Percentiles rank a stretch among this genome's conserved stretches.
These are phyloP conservation scores for Clarias platycephalus DNA, from an alignment of 2,797 vertebrate genomes.

Conservation along the genomic window DNA sequence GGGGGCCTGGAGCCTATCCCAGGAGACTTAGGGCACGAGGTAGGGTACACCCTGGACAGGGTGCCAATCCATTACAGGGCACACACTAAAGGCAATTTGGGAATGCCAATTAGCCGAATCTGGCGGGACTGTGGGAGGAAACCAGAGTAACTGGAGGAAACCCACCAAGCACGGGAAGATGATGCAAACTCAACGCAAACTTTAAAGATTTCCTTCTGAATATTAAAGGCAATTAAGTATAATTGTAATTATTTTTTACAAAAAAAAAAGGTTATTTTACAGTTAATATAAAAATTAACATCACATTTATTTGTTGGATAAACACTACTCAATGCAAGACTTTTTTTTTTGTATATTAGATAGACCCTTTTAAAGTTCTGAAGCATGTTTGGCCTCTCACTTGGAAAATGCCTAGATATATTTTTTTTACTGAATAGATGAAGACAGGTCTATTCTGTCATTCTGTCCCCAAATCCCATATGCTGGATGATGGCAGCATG, in stretches of 20 bases:
- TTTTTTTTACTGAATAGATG: slow-evolving; percentile 4
- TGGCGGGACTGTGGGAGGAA: too few species aligned
- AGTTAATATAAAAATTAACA: background rate
- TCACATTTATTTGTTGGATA: background rate
- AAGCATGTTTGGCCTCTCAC: background rate
- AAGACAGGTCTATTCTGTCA: slow-evolving; percentile 26
- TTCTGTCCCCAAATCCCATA: background rate
- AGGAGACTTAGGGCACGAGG: too few species aligned
- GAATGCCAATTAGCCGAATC: too few species aligned
- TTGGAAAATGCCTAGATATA: background rate
- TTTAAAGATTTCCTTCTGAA: background rate
- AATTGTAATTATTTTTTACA: background rate
- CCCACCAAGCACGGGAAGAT: too few species aligned
- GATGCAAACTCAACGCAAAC: too few species aligned
- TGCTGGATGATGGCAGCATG: slow-evolving; percentile 26
- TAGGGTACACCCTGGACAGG: too few species aligned
- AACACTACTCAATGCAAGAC: background rate
- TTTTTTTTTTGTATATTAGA: background rate
- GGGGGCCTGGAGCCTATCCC: too few species aligned
- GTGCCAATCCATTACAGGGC: too few species aligned
- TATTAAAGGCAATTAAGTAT: background rate
- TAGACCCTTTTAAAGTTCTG: background rate
- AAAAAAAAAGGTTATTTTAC: too few species aligned
- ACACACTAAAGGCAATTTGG: too few species aligned
- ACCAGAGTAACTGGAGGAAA: too few species aligned